phyloP scores from a whole-genome alignment of 2,797 vertebrate genomes.

The Graptemys geographica region DNA sequence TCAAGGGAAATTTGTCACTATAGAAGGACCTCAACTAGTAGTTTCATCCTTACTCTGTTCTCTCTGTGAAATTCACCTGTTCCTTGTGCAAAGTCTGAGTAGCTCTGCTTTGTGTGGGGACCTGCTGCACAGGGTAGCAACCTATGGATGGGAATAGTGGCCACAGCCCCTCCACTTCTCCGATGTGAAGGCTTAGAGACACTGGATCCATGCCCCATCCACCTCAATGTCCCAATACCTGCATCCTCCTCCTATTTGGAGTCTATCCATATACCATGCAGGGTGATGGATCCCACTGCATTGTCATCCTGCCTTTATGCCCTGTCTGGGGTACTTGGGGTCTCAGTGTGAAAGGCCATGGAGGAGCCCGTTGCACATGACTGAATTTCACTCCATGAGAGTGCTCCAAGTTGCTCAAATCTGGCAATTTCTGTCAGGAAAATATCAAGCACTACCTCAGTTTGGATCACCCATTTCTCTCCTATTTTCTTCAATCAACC shows the following conservation, averaged over 20 bases:
- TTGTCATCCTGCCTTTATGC: not conserved
- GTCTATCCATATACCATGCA: not conserved
- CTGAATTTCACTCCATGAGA: not conserved
- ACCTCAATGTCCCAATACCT: not conserved
- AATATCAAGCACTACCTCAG: not conserved
- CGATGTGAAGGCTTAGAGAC: not conserved
- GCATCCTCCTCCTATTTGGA: not conserved
- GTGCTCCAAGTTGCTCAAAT: not conserved
- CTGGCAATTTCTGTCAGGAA: not conserved
- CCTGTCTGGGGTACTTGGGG: not conserved
- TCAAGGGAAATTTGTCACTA: not conserved
- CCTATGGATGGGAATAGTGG: not conserved
- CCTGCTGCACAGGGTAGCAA: not conserved
- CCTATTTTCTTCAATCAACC: not conserved
- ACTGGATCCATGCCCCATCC: not conserved
- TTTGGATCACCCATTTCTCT: not conserved
- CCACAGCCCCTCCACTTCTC: not conserved
- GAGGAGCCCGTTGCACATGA: not conserved
- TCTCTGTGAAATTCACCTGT: not conserved
- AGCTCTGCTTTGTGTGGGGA: accelerated
- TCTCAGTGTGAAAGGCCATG: not conserved
- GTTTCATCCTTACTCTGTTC: not conserved
- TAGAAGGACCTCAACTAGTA: not conserved
- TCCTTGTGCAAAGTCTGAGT: not conserved
- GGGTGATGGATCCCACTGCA: not conserved